Evolutionary conservation across 2,888 invertebrate species (phyloP).

Genomic region (Cybosia mesomella): DNA sequence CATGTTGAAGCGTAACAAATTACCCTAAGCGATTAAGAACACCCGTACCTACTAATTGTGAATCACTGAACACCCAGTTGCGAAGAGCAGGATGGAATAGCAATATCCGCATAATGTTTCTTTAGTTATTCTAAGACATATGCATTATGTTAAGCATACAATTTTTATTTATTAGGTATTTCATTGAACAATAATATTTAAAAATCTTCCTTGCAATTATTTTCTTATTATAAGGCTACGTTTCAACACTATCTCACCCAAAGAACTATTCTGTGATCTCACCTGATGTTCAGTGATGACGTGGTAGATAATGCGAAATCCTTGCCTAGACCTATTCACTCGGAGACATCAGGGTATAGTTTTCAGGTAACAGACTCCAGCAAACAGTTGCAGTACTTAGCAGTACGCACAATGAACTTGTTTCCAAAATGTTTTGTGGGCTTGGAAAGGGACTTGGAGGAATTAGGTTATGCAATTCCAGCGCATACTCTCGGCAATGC

Average conservation of each 20-base stretch:
- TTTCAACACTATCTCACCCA: too few species aligned
- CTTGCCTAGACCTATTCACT: not conserved
- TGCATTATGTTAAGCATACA: not conserved
- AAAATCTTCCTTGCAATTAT: not conserved
- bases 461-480: not conserved
- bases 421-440: too few species aligned
- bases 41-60: not conserved
- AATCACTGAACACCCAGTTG: slow-evolving; percentile 2
- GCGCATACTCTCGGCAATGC: not conserved
- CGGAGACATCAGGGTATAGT: not conserved
- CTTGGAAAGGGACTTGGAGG: not conserved
- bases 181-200: not conserved
- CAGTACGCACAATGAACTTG: too few species aligned
- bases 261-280: not conserved
- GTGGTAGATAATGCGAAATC: not conserved
- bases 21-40: not conserved
- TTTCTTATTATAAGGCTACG: too few species aligned
- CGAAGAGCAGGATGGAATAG: not conserved
- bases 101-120: not conserved
- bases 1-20: not conserved
- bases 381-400: not conserved
- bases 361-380: not conserved
- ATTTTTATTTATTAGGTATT: too few species aligned
- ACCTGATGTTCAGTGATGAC: not conserved
- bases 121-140: not conserved